A percentile compares a stretch with the other conserved stretches of the same genome.
Evolutionary conservation across 2,113 vertebrate species (phyloP).

Genomic region (Lampris megalopsis): DNA sequence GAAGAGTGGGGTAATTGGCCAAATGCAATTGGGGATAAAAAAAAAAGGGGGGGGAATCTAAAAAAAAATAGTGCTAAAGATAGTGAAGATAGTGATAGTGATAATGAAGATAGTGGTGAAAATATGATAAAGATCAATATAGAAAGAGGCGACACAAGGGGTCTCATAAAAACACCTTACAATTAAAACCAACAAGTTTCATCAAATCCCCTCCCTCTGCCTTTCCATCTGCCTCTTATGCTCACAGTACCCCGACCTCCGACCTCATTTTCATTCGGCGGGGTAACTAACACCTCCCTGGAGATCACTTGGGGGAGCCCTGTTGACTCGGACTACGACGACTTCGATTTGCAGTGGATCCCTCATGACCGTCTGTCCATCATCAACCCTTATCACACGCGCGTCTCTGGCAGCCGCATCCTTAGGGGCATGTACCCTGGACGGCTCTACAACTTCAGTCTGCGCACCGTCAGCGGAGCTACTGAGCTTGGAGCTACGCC

Average conservation of each 20-base stretch:
- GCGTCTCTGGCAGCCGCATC: slow-evolving; percentile 79
- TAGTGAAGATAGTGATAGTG: background rate
- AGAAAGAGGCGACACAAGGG: too few relatives aligned
- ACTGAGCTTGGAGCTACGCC: slow-evolving; percentile 56
- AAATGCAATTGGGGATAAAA: too few relatives aligned
- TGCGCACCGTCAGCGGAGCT: slow-evolving; percentile 86
- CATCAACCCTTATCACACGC: slow-evolving; percentile 90
- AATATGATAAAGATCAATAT: too few relatives aligned
- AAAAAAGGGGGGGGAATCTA: too few relatives aligned
- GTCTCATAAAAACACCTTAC: too few relatives aligned
- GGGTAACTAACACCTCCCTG: slow-evolving; percentile 91
- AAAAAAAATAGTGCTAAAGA: too few relatives aligned
- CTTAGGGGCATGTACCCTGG: slow-evolving; percentile 91
- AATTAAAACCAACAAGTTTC: background rate
- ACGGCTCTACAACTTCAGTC: slow-evolving; percentile 89
- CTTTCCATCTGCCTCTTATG: background rate
- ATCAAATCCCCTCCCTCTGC: slow-evolving; percentile 71
- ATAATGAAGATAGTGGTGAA: background rate
- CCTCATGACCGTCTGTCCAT: slow-evolving; percentile 88
- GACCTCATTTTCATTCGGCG: slow-evolving; percentile 86
- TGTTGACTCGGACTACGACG: slow-evolving; percentile 88
- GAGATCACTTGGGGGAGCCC: slow-evolving; percentile 92
- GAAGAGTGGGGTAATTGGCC: too few relatives aligned
- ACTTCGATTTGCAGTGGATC: slow-evolving; percentile 93
- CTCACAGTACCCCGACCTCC: slow-evolving; percentile 82